Conservation (phyloP, 2,797 vertebrate genomes). For the Artibeus jamaicensis region DNA sequence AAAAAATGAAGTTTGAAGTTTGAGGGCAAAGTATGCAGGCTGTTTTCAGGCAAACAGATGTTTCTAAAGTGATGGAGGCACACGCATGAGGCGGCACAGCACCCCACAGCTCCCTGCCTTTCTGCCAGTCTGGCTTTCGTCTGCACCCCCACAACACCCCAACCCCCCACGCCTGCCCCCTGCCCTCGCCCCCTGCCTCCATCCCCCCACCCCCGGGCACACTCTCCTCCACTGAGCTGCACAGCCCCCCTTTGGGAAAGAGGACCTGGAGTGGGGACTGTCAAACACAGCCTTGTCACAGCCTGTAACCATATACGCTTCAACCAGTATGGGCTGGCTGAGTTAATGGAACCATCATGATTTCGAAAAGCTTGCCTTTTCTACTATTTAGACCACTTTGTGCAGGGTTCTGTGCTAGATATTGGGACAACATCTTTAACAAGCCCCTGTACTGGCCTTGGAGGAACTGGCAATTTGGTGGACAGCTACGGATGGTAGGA, state of each 20-base stretch:
- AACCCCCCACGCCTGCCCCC: no score
- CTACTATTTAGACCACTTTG: neutral
- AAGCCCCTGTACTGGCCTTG: neutral
- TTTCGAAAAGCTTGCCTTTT: neutral
- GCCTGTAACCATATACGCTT: neutral
- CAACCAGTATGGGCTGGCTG: neutral
- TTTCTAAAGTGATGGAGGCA: neutral
- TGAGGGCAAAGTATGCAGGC: conserved; percentile 43
- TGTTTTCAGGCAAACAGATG: conserved; percentile 68
- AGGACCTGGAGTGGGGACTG: accelerated
- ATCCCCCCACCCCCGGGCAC: neutral
- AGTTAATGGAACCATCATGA: neutral
- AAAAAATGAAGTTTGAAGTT: conserved; percentile 51
- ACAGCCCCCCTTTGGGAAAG: neutral
- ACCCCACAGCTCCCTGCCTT: no score
- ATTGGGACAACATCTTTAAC: neutral
- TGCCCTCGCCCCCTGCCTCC: neutral
- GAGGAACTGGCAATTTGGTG: neutral
- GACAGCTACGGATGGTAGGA: neutral
- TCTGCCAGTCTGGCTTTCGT: neutral
- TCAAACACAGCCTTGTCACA: neutral
- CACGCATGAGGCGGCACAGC: neutral
- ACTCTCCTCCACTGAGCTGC: neutral
- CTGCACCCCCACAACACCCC: no score
- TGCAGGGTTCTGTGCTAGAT: neutral